Evolutionary conservation across 2,797 vertebrate species (phyloP), one percentile per base, ranked within the genome.

Genomic region (Acanthurus leucopareius): DNA sequence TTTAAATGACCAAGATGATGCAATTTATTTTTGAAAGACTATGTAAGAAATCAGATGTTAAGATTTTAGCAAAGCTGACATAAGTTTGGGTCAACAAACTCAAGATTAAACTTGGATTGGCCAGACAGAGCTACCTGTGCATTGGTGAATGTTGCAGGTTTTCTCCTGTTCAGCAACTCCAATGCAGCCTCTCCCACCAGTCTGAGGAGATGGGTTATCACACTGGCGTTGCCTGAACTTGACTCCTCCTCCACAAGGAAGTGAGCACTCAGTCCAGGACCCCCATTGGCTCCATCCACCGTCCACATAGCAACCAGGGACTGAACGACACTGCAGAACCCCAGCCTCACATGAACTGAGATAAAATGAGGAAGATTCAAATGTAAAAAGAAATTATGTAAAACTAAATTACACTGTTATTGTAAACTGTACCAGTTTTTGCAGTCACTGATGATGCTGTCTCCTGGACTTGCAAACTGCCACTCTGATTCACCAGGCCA

Each of bases 301-400:
- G 0, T 95, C 95, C 1, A 93, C 87, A 20, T 82, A 82, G 86
- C 96, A 96, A 63, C 91, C 91, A 0, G 96, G 95, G 8, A 96
- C 89, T 2, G 95, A 94, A 0, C 81, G 90, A 79, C 97, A 97
- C 51, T 88, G 90, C 53, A 98, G 81, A 5, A 93, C 84, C 0
- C 97, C 97, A 0, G 88, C 90, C 69, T 93, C 85, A 2, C 97
- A 98, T 0, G 97, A 96, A 83, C 97, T 98, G 88, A 53, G 17
- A 57, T 0, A 8, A 9, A 35, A 45, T 10, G 22, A 66, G 4
- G 35, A 64, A 0, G 3, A 15, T 0, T 15, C 9, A 13, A 42
- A 42, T 42, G 32, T 35, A 35, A 42, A 42, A 42, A 42, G 40
- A 42, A 10, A 42, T 42, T 11, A 3, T 42, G 40, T 42, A 13